phyloP scores from a whole-genome alignment of 2,113 vertebrate species.

The Cisticola juncidis region DNA sequence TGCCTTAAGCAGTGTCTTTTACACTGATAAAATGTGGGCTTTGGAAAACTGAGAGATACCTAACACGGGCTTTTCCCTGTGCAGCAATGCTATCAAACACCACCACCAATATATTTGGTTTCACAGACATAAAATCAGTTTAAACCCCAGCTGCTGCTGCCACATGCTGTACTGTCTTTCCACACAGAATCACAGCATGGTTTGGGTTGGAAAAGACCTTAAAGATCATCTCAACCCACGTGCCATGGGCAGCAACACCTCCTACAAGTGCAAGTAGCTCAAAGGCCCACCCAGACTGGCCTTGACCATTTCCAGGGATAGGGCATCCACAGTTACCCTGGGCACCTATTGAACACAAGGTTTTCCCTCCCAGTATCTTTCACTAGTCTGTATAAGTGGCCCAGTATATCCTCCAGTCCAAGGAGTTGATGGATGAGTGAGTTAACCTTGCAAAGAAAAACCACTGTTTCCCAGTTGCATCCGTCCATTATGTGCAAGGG shows the following conservation, averaged over 20 bases:
- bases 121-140: neutral
- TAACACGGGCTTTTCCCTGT: neutral
- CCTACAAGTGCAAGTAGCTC: neutral
- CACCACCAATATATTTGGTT: neutral
- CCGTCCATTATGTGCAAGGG: rapidly evolving
- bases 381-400: rapidly evolving
- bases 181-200: neutral
- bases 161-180: neutral
- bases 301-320: neutral
- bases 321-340: neutral
- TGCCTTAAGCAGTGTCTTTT: neutral
- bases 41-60: neutral
- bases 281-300: neutral
- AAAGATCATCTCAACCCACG: neutral
- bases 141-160: neutral
- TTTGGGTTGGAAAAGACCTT: neutral
- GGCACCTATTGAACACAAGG: neutral
- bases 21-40: neutral
- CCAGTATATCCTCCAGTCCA: neutral
- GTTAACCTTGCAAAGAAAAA: neutral
- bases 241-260: neutral
- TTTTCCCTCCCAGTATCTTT: neutral
- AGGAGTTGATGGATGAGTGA: neutral
- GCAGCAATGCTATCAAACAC: neutral
- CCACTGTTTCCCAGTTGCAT: neutral